phyloP scores from a whole-genome alignment of 1,140 invertebrate genomes.

The Philopotamus ludificatus region DNA sequence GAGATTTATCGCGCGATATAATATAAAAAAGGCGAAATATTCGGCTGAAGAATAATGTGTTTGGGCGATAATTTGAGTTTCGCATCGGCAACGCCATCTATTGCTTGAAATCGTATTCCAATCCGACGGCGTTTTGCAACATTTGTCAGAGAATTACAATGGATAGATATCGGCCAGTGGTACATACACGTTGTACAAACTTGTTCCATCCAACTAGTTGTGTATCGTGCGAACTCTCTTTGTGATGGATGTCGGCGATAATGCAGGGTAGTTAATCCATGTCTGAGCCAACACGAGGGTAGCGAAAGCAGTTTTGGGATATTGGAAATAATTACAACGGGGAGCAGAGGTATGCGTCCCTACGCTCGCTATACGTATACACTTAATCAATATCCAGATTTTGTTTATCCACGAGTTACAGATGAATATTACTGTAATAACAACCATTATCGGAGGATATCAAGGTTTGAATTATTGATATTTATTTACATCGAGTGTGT shows the following conservation, averaged over 20 bases:
- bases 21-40: too few relatives aligned
- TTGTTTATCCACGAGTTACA: too few relatives aligned
- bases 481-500: not conserved
- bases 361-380: not conserved
- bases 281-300: conserved; percentile 34
- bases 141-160: too few relatives aligned
- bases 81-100: too few relatives aligned
- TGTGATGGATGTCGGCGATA: conserved; percentile 40
- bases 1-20: conserved; percentile 27
- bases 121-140: too few relatives aligned
- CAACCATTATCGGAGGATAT: too few relatives aligned
- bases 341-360: not conserved
- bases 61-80: too few relatives aligned
- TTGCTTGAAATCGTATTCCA: too few relatives aligned
- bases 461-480: too few relatives aligned
- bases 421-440: not conserved
- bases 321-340: conserved; percentile 39
- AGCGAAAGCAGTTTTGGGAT: conserved; percentile 29
- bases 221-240: conserved; percentile 29
- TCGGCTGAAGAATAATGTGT: too few relatives aligned
- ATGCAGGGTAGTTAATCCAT: conserved; percentile 39
- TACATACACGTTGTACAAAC: too few relatives aligned
- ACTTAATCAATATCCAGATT: not conserved
- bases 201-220: conserved; percentile 31
- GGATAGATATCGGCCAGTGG: conserved; percentile 12